These are phyloP conservation scores for Carposina sasakii DNA, from an alignment of 1,140 invertebrate genomes.

Conservation along the genomic window DNA sequence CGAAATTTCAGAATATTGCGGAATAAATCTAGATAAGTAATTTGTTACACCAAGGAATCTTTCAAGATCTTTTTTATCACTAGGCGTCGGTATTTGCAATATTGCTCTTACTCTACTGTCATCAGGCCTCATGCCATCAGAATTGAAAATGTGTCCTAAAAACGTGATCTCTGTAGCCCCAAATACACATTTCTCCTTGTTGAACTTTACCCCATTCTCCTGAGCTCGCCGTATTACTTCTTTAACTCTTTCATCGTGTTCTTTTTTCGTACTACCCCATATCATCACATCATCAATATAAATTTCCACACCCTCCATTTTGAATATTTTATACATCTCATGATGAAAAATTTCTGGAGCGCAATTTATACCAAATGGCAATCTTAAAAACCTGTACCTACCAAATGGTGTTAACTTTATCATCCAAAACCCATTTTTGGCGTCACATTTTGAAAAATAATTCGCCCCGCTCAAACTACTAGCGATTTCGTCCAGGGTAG, in stretches of 20 bases:
- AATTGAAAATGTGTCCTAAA: slow-evolving; percentile 6
- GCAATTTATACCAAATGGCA: slow-evolving; percentile 29
- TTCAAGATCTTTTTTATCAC: slow-evolving; percentile 44
- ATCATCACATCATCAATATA: not conserved
- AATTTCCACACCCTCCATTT: not conserved
- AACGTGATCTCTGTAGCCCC: not conserved
- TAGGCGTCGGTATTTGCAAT: slow-evolving; percentile 20
- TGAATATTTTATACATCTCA: not conserved
- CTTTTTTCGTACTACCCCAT: not conserved
- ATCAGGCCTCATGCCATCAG: not conserved
- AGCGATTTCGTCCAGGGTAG: slow-evolving; percentile 12
- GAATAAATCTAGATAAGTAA: slow-evolving; percentile 43
- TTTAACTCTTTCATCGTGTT: not conserved
- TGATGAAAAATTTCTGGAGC: slow-evolving; percentile 29
- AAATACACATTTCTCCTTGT: not conserved
- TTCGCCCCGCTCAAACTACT: slow-evolving; percentile 4
- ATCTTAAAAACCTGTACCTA: slow-evolving; percentile 27
- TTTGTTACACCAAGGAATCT: slow-evolving; percentile 51
- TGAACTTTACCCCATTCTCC: not conserved
- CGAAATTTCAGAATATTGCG: slow-evolving; percentile 46
- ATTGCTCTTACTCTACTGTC: not conserved
- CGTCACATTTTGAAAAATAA: slow-evolving; percentile 10
- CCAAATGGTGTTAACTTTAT: slow-evolving; percentile 26
- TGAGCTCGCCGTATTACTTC: not conserved
- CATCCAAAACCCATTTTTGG: slow-evolving; percentile 14